Conservation (phyloP, 1,140 invertebrate species). For the Oryzaephilus surinamensis region DNA sequence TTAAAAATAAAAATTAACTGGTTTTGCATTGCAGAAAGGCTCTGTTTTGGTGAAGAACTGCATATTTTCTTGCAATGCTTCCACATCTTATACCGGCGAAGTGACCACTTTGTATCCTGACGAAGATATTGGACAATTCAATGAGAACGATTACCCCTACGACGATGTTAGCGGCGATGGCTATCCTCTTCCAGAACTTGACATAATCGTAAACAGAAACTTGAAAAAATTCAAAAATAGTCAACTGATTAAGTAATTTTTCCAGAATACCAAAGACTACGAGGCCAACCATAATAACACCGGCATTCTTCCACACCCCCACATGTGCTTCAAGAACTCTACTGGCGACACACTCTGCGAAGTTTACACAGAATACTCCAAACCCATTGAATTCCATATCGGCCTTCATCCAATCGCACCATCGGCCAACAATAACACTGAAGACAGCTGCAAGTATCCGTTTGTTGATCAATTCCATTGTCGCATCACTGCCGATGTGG, state of each 20-base stretch:
- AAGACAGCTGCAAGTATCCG: constrained; percentile 34
- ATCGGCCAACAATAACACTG: constrained; percentile 34
- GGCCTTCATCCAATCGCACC: constrained; percentile 38
- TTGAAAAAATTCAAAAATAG: no score
- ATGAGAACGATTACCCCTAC: neutral
- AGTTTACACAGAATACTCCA: constrained; percentile 48
- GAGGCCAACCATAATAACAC: no score
- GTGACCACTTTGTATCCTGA: neutral
- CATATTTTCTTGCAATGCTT: constrained; percentile 44
- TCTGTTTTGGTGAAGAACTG: constrained; percentile 43
- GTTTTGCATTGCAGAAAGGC: constrained; percentile 33
- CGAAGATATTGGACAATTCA: no score
- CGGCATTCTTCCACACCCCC: constrained; percentile 39
- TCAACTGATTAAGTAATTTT: no score
- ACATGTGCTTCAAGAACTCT: constrained; percentile 45
- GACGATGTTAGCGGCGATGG: neutral
- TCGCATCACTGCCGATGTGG: constrained; percentile 39
- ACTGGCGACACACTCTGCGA: constrained; percentile 43
- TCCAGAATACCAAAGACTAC: no score
- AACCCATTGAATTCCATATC: constrained; percentile 41
- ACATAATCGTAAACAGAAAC: no score
- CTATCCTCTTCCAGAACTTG: neutral
- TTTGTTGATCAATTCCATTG: constrained; percentile 45
- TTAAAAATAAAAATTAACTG: neutral
- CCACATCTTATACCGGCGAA: constrained; percentile 29